Conservation (phyloP, 2,113 vertebrate genomes). For the Brachypteracias leptosomus region DNA sequence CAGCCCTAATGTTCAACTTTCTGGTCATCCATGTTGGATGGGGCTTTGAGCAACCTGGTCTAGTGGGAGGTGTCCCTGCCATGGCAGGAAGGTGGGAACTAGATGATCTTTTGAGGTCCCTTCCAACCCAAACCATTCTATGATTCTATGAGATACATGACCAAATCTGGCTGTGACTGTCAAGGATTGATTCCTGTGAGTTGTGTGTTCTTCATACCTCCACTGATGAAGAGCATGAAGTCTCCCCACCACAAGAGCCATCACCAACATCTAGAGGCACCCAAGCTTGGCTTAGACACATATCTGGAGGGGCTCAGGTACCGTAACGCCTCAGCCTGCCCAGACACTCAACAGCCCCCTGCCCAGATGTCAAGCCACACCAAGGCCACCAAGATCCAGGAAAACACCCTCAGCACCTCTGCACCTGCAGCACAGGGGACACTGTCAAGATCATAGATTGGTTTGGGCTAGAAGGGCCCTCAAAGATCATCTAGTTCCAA, state of each 20-base stretch:
- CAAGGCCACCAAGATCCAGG: background rate
- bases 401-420: background rate
- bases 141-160: too few relatives aligned
- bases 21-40: background rate
- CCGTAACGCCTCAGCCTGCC: background rate
- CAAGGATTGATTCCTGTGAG: background rate
- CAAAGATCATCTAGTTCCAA: too few relatives aligned
- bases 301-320: too few relatives aligned
- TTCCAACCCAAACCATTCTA: too few relatives aligned
- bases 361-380: background rate
- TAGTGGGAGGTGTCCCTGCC: too few relatives aligned
- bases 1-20: background rate
- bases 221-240: rapidly evolving
- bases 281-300: too few relatives aligned
- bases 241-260: background rate
- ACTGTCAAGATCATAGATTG: too few relatives aligned
- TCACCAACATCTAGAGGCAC: background rate
- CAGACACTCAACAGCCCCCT: rapidly evolving
- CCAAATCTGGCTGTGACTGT: background rate
- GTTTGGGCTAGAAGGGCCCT: too few relatives aligned
- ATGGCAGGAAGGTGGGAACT: too few relatives aligned
- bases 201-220: background rate
- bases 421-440: background rate
- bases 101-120: too few relatives aligned
- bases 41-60: too few relatives aligned